Percentiles rank a stretch among this genome's conserved stretches.
Conservation (phyloP, 1,140 invertebrate species). For the Mylabris phalerata region DNA sequence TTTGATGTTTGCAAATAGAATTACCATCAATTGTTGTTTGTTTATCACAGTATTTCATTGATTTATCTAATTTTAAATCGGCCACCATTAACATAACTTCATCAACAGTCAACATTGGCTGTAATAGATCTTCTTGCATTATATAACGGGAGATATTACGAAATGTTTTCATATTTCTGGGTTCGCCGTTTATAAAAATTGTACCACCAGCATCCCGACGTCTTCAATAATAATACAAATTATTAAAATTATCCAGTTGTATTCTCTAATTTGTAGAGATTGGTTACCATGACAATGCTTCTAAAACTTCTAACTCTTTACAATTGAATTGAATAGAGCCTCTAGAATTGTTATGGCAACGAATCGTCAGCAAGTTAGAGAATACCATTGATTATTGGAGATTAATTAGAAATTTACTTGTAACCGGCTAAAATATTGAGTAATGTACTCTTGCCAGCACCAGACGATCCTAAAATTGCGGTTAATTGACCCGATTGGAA, state of each 20-base stretch:
- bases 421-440: slow-evolving; percentile 80
- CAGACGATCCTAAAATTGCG: slow-evolving; percentile 81
- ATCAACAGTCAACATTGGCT: slow-evolving; percentile 75
- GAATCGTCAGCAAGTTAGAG: no score
- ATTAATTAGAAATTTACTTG: slow-evolving; percentile 51
- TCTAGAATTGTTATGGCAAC: no score
- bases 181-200: slow-evolving; percentile 67
- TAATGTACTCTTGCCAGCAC: slow-evolving; percentile 85
- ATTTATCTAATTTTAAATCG: slow-evolving; percentile 74
- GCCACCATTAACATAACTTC: slow-evolving; percentile 83
- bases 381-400: not conserved
- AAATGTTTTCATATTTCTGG: slow-evolving; percentile 68
- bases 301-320: no score
- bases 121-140: slow-evolving; percentile 87
- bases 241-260: not conserved
- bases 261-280: no score
- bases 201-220: slow-evolving; percentile 50
- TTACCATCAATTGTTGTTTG: slow-evolving; percentile 57
- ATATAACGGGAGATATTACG: slow-evolving; percentile 87
- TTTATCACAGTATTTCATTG: slow-evolving; percentile 57
- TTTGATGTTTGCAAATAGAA: not conserved
- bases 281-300: no score
- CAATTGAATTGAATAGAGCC: no score
- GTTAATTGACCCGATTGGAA: slow-evolving; percentile 71
- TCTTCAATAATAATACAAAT: slow-evolving; percentile 12